Conservation (phyloP, 2,797 vertebrate genomes). For the Hyperoplus lanceolatus region DNA sequence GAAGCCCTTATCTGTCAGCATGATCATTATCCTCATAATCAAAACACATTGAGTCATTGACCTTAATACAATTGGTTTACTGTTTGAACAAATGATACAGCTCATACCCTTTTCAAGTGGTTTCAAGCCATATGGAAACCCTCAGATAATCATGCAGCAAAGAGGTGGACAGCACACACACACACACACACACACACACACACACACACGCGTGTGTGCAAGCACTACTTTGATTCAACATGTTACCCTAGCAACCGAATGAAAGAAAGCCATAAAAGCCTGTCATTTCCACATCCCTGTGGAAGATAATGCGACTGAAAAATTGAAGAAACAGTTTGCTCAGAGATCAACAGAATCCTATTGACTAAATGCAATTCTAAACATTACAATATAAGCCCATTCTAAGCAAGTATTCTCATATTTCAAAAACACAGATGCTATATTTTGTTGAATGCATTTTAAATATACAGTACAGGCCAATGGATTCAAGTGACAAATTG, state of each 20-base stretch:
- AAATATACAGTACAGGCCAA: not conserved
- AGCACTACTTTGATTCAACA: constrained; percentile 70
- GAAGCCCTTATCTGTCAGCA: constrained; percentile 56
- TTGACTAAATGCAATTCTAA: not conserved
- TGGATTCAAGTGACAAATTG: constrained; percentile 18
- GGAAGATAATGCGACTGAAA: constrained; percentile 54
- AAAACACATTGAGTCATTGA: constrained; percentile 61
- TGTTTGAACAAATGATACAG: constrained; percentile 71
- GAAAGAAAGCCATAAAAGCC: constrained; percentile 75
- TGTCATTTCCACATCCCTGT: constrained; percentile 58
- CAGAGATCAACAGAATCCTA: constrained; percentile 39
- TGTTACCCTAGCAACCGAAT: constrained; percentile 84
- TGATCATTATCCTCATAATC: constrained; percentile 71
- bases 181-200: constrained; percentile 23
- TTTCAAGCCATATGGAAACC: constrained; percentile 52
- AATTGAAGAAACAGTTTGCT: constrained; percentile 21
- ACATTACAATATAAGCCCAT: not conserved
- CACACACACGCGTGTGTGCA: not conserved
- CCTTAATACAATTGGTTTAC: constrained; percentile 60
- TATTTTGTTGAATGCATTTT: constrained; percentile 14
- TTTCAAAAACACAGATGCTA: not conserved
- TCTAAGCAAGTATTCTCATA: not conserved
- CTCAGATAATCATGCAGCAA: constrained; percentile 66
- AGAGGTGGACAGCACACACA: constrained; percentile 14
- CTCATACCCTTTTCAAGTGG: constrained; percentile 62